Percentiles rank a stretch among this genome's conserved stretches.
These are phyloP conservation scores for Acrossocheilus wenchowensis DNA, from an alignment of 2,797 vertebrate species.

Conservation along the genomic window DNA sequence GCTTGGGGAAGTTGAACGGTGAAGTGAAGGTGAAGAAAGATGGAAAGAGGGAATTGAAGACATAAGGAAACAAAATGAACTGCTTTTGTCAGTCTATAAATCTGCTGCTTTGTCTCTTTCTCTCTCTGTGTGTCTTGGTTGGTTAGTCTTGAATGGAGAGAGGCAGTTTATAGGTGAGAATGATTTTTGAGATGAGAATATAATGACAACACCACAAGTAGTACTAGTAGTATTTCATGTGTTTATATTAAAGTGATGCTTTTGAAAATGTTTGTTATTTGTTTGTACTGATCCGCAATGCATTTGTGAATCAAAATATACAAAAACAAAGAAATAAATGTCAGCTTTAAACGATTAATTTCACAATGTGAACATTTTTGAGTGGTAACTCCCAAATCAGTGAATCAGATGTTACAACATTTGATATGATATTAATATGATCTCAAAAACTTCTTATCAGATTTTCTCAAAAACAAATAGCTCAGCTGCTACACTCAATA, in stretches of 20 bases:
- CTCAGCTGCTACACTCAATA: too few relatives aligned
- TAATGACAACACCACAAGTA: not conserved
- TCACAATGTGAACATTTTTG: too few relatives aligned
- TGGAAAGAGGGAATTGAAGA: not conserved
- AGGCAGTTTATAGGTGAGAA: not conserved
- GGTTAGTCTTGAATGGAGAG: not conserved
- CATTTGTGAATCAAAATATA: not conserved
- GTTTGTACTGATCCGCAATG: not conserved
- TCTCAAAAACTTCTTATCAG: too few relatives aligned
- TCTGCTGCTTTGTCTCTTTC: not conserved
- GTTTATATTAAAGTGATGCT: not conserved
- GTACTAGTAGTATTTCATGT: not conserved
- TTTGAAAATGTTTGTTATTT: not conserved
- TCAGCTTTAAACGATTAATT: too few relatives aligned
- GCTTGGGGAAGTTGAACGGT: conserved; percentile 14
- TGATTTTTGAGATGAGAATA: not conserved
- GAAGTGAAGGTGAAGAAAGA: not conserved
- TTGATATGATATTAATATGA: too few relatives aligned
- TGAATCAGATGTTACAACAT: too few relatives aligned
- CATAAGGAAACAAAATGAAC: not conserved
- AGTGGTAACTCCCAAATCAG: too few relatives aligned
- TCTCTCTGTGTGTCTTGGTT: not conserved
- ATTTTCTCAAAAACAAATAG: too few relatives aligned
- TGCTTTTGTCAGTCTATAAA: not conserved
- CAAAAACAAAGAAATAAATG: too few relatives aligned